phyloP scores from a whole-genome alignment of 1,140 invertebrate genomes.

The Drosophila mojavensis region DNA sequence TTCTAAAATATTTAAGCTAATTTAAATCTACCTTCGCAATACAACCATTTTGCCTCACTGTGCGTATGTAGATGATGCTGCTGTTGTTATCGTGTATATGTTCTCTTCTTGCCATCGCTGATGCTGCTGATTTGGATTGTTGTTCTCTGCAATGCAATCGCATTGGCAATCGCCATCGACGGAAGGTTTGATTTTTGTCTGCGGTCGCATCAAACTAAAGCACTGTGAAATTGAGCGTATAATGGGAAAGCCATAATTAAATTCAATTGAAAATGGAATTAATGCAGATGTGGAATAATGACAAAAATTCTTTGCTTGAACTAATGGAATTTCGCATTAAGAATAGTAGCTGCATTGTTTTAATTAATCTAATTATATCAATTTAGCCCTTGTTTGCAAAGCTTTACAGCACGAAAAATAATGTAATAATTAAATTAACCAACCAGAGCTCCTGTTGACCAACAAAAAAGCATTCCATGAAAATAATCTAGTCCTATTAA shows the following conservation, averaged over 20 bases:
- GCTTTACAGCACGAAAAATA: too few species aligned
- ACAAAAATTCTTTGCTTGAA: background rate
- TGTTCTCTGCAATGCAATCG: slow-evolving; percentile 50
- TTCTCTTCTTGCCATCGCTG: slow-evolving; percentile 43
- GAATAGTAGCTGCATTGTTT: background rate
- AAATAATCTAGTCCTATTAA: slow-evolving; percentile 31
- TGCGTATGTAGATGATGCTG: slow-evolving; percentile 12
- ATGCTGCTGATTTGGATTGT: slow-evolving; percentile 41
- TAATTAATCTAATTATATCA: too few species aligned
- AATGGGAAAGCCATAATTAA: slow-evolving; percentile 12
- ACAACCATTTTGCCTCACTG: background rate
- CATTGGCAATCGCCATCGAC: slow-evolving; percentile 32
- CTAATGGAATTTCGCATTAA: background rate
- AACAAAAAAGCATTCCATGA: slow-evolving; percentile 27
- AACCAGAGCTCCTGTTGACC: background rate
- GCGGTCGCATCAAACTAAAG: slow-evolving; percentile 19
- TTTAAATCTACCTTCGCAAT: background rate
- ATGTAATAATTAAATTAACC: background rate
- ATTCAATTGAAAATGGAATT: slow-evolving; percentile 20
- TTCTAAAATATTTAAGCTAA: background rate
- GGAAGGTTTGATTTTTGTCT: slow-evolving; percentile 41
- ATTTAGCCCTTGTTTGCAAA: too few species aligned
- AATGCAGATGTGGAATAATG: slow-evolving; percentile 6
- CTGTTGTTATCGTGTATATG: slow-evolving; percentile 36
- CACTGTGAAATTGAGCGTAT: slow-evolving; percentile 16